Percentiles rank a stretch among this genome's conserved stretches.
Evolutionary conservation across 2,888 invertebrate species (phyloP).

Genomic region (Penaeus monodon): DNA sequence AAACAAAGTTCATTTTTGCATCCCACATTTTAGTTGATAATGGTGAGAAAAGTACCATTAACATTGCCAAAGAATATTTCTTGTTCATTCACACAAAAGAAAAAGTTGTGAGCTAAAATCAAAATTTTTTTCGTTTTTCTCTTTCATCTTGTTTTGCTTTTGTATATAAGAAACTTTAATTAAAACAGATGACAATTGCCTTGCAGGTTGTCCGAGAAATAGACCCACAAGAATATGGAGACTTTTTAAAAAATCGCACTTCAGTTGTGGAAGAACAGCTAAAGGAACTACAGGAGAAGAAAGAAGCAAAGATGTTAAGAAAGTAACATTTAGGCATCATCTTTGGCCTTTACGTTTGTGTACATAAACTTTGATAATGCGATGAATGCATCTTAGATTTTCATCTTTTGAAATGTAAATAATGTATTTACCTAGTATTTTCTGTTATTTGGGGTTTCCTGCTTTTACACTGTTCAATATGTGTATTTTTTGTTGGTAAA

Average conservation of each 20-base stretch:
- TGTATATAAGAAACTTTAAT: background rate
- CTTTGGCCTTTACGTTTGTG: background rate
- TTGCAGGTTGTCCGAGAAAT: slow-evolving; percentile 79
- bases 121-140: background rate
- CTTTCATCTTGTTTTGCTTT: background rate
- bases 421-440: too few species aligned
- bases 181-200: background rate
- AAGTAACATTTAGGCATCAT: slow-evolving; percentile 68
- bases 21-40: too few species aligned
- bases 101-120: too few species aligned
- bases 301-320: slow-evolving; percentile 91
- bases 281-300: slow-evolving; percentile 82
- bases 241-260: slow-evolving; percentile 84
- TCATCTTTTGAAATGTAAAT: too few species aligned
- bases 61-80: background rate
- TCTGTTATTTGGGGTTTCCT: too few species aligned
- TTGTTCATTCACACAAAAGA: background rate
- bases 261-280: slow-evolving; percentile 80
- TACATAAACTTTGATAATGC: background rate
- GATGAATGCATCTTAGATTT: too few species aligned
- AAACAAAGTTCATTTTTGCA: too few species aligned
- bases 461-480: too few species aligned
- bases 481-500: too few species aligned
- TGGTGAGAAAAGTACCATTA: background rate
- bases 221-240: slow-evolving; percentile 83